Conservation (phyloP, 2,888 invertebrate species). For the Pachymerium ferrugineum region DNA sequence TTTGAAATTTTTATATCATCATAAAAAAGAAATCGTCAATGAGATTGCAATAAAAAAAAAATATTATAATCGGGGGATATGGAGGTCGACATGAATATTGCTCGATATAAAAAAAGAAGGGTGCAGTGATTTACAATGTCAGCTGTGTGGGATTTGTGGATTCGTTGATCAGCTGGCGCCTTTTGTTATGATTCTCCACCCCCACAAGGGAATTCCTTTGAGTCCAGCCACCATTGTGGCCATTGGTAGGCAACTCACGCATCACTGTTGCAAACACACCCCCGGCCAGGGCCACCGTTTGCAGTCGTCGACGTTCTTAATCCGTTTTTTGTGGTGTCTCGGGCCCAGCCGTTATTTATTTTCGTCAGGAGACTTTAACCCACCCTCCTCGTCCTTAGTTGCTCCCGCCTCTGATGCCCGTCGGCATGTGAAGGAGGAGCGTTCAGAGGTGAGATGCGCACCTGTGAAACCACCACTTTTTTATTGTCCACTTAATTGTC, state of each 20-base stretch:
- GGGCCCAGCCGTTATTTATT: neutral
- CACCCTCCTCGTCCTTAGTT: neutral
- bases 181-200: neutral
- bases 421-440: conserved; percentile 9
- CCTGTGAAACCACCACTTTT: neutral
- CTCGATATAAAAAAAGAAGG: neutral
- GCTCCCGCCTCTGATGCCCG: neutral
- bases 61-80: too few relatives aligned
- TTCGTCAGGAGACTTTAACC: neutral
- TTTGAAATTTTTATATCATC: too few relatives aligned
- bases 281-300: conserved; percentile 9
- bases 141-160: conserved; percentile 13
- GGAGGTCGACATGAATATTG: neutral
- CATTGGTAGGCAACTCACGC: conserved; percentile 13
- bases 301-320: conserved; percentile 13
- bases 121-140: neutral
- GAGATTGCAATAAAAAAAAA: too few relatives aligned
- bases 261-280: neutral
- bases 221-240: neutral
- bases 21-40: too few relatives aligned
- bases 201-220: conserved; percentile 13
- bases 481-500: neutral
- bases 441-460: neutral
- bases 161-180: conserved; percentile 4
- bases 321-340: conserved; percentile 13